Percentiles rank a stretch among this genome's conserved stretches.
phyloP scores from a whole-genome alignment of 92 coral and sea anemone genomes.

The Palythoa grandiflora region DNA sequence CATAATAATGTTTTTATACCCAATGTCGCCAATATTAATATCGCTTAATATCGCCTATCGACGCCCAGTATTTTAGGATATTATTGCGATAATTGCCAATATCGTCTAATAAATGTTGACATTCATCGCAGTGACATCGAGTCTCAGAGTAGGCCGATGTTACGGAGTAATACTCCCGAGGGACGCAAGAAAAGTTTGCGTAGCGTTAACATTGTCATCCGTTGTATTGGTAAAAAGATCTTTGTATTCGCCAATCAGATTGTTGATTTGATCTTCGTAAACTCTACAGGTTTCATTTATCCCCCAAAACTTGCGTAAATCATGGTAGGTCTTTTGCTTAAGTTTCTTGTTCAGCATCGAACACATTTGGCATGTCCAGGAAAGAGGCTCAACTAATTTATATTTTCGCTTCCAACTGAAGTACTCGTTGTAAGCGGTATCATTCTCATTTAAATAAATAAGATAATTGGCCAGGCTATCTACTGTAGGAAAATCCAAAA shows the following conservation, averaged over 20 bases:
- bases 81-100: no score
- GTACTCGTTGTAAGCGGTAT: constrained; percentile 87
- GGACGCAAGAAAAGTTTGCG: neutral
- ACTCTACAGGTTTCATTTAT: constrained; percentile 20
- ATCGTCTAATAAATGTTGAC: no score
- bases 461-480: constrained; percentile 75
- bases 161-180: neutral
- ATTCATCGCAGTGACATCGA: no score
- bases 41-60: no score
- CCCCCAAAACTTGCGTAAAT: constrained; percentile 35
- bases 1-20: no score
- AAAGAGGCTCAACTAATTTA: constrained; percentile 60
- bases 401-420: constrained; percentile 80
- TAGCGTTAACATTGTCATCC: neutral
- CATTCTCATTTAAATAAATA: constrained; percentile 67
- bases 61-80: no score
- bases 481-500: constrained; percentile 75
- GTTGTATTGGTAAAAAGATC: neutral
- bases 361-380: constrained; percentile 94
- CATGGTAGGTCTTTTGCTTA: neutral
- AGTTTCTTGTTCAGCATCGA: constrained; percentile 65
- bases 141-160: no score
- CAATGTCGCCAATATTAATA: no score
- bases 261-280: constrained; percentile 23
- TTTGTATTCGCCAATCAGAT: neutral